Percentiles rank a stretch among this genome's conserved stretches.
phyloP scores from a whole-genome alignment of 2,888 invertebrate species.

The Apodemia mormo region DNA sequence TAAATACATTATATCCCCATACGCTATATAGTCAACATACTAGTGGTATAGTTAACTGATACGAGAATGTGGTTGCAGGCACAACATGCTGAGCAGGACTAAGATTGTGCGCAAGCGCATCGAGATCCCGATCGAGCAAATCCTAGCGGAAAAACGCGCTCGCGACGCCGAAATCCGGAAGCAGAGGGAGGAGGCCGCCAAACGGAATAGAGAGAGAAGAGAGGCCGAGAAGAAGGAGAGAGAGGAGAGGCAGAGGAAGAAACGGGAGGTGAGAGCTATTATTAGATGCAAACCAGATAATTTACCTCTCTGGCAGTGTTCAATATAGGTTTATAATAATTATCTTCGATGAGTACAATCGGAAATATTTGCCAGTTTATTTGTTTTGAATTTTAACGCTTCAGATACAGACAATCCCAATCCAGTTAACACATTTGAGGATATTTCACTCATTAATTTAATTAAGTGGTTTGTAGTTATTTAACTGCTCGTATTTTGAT shows the following conservation, averaged over 20 bases:
- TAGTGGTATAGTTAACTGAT: not conserved
- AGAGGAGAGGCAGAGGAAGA: slow-evolving; percentile 61
- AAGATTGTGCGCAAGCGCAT: slow-evolving; percentile 65
- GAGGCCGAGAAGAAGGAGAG: slow-evolving; percentile 56
- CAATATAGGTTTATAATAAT: too few species aligned
- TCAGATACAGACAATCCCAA: too few species aligned
- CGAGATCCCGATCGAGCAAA: slow-evolving; percentile 70
- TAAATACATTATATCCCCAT: too few species aligned
- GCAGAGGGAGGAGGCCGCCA: slow-evolving; percentile 55
- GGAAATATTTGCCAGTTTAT: too few species aligned
- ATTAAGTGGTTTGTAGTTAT: too few species aligned
- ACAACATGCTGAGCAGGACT: slow-evolving; percentile 71
- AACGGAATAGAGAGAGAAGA: slow-evolving; percentile 48
- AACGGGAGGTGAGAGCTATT: slow-evolving; percentile 53
- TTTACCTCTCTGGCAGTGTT: too few species aligned
- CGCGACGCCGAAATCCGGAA: slow-evolving; percentile 57
- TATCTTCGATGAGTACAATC: too few species aligned
- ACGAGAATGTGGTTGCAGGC: slow-evolving; percentile 49
- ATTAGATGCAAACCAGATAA: too few species aligned
- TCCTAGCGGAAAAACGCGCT: slow-evolving; percentile 65
- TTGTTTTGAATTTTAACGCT: too few species aligned
- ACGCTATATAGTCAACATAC: not conserved
- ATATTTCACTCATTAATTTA: too few species aligned
- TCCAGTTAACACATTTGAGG: too few species aligned
- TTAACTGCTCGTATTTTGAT: too few species aligned